Conservation (phyloP, 2,113 vertebrate species). For the Triplophysa rosa region DNA sequence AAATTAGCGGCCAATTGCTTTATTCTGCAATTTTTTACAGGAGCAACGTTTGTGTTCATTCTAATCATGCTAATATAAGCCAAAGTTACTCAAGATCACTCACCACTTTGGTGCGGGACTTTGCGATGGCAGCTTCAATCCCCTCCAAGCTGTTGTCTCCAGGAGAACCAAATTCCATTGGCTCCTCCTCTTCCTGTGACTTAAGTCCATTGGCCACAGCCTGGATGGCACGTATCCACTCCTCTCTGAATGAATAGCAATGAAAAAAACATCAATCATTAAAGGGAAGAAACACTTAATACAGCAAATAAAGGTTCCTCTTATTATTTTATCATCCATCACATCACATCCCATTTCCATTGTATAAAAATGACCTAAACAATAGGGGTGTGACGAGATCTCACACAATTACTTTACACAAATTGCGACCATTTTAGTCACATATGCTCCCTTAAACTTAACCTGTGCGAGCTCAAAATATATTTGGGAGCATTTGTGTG, state of each 20-base stretch:
- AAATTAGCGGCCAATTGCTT: no score
- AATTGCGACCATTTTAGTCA: no score
- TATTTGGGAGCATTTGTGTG: no score
- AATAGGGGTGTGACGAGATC: no score
- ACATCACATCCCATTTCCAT: neutral
- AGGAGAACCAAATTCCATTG: slow-evolving; percentile 85
- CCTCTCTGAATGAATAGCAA: slow-evolving; percentile 75
- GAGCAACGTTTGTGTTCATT: neutral
- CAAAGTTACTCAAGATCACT: slow-evolving; percentile 59
- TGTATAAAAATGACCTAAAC: neutral
- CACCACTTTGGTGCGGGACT: slow-evolving; percentile 87
- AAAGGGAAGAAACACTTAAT: neutral
- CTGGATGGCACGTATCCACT: slow-evolving; percentile 93
- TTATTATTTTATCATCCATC: neutral
- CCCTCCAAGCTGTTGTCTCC: slow-evolving; percentile 80
- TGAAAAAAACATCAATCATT: neutral
- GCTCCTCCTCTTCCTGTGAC: slow-evolving; percentile 78
- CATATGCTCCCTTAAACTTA: no score
- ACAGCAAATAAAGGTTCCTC: neutral
- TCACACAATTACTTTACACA: no score
- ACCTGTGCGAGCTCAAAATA: no score
- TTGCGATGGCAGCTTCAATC: slow-evolving; percentile 84
- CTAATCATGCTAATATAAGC: neutral
- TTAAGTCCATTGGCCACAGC: slow-evolving; percentile 91
- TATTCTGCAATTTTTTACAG: no score